These are phyloP conservation scores for Neopelma chrysocephalum DNA, from an alignment of 2,797 vertebrate species.

Conservation along the genomic window DNA sequence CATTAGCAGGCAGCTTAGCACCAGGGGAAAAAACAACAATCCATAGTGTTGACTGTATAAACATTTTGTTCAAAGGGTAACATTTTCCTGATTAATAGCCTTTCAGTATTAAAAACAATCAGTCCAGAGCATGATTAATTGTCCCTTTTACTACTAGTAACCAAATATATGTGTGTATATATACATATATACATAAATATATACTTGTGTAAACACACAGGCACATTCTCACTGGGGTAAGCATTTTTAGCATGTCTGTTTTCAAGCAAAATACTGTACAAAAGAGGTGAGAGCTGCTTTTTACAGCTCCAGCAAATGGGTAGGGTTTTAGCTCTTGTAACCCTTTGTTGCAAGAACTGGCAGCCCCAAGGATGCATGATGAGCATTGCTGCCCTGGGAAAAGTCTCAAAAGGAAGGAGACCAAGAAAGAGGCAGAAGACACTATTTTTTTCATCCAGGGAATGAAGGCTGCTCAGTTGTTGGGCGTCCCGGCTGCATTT, in stretches of 20 bases:
- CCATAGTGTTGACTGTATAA: conserved; percentile 18
- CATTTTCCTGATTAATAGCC: conserved; percentile 45
- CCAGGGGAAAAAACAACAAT: neutral
- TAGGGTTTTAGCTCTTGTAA: neutral
- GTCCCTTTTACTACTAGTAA: conserved; percentile 4
- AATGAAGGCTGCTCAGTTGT: neutral
- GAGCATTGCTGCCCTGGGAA: neutral
- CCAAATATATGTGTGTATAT: neutral
- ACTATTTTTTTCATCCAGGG: neutral
- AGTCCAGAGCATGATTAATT: neutral
- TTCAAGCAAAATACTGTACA: neutral
- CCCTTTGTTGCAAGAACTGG: neutral
- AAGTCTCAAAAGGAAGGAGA: neutral
- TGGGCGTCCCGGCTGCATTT: neutral
- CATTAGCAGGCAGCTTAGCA: conserved; percentile 39
- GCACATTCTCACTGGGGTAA: neutral
- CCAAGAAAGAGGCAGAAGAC: neutral
- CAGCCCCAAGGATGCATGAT: rapidly evolving
- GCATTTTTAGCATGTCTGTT: neutral
- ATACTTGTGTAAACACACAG: neutral
- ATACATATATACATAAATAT: neutral
- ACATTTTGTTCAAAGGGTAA: conserved; percentile 35
- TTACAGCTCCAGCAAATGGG: neutral
- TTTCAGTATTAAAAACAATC: conserved; percentile 41
- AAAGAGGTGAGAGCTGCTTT: neutral